A percentile compares a stretch with the other conserved stretches of the same genome.
These are phyloP conservation scores for Machaerirhynchus nigripectus DNA, from an alignment of 2,113 vertebrate species.

Conservation along the genomic window DNA sequence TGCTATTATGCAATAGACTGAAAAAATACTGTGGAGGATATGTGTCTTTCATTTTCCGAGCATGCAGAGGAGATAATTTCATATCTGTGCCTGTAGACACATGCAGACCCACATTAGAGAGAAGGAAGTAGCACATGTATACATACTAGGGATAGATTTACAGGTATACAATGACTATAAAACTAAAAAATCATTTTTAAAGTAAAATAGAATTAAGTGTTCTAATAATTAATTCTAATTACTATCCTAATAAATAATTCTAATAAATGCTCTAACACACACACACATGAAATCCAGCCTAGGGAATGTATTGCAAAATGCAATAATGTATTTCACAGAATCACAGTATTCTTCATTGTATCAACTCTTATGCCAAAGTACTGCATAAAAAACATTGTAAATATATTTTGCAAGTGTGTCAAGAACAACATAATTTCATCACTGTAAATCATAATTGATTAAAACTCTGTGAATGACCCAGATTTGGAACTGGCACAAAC, in stretches of 20 bases:
- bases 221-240: neutral
- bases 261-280: neutral
- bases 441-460: neutral
- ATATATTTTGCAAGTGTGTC: neutral
- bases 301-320: neutral
- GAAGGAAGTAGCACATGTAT: fast-evolving
- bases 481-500: neutral
- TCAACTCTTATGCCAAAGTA: neutral
- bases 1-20: neutral
- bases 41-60: neutral
- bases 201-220: neutral
- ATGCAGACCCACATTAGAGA: neutral
- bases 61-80: neutral
- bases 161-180: neutral
- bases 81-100: neutral
- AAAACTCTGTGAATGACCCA: neutral
- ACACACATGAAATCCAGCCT: neutral
- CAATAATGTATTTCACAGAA: neutral
- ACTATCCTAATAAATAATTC: neutral
- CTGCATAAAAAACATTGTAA: neutral
- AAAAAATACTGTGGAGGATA: neutral
- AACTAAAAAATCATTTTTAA: neutral
- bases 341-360: neutral
- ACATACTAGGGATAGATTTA: neutral
- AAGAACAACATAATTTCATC: neutral